These are phyloP conservation scores for Myanophis thanlyinensis DNA, from an alignment of 2,113 vertebrate species.

Conservation along the genomic window DNA sequence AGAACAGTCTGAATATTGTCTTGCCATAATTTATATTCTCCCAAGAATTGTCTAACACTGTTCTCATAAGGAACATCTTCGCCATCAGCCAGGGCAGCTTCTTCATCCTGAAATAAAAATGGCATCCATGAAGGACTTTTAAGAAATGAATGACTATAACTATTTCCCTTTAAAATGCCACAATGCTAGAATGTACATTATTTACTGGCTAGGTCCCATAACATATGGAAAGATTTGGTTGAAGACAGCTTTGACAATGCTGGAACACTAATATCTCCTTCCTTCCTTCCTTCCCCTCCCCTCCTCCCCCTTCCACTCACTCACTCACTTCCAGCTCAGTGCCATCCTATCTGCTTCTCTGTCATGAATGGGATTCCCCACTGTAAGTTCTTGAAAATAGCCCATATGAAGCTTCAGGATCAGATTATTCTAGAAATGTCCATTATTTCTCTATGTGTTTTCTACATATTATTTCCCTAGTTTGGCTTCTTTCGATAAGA, in stretches of 20 bases:
- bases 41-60: conserved; percentile 93
- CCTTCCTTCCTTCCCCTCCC: neutral
- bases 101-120: conserved; percentile 85
- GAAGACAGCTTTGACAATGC: neutral
- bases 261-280: neutral
- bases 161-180: neutral
- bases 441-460: neutral
- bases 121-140: neutral
- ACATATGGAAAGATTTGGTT: neutral
- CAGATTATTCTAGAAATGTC: neutral
- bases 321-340: neutral
- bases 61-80: conserved; percentile 95
- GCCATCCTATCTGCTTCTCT: neutral
- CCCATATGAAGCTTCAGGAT: neutral
- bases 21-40: conserved; percentile 98
- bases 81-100: conserved; percentile 89
- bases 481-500: neutral
- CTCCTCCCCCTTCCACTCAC: neutral
- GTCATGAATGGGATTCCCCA: neutral
- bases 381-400: neutral
- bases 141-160: neutral
- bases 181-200: neutral
- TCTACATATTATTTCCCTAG: neutral
- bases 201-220: neutral
- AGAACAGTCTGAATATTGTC: conserved; percentile 97